phyloP scores from a whole-genome alignment of 1,140 invertebrate genomes.

The Ips typographus region DNA sequence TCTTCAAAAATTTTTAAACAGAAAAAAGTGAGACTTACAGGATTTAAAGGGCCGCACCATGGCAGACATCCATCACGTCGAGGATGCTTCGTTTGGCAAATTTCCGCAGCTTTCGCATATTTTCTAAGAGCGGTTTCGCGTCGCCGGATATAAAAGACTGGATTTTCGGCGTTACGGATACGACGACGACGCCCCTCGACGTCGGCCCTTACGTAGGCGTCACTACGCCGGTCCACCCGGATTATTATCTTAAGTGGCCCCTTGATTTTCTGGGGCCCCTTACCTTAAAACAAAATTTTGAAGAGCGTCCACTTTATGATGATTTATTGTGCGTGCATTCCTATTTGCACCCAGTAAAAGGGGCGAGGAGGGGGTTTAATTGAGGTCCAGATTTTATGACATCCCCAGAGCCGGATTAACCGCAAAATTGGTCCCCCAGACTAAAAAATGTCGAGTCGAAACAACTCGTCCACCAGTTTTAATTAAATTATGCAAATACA shows the following conservation, averaged over 20 bases:
- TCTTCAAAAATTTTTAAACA: no score
- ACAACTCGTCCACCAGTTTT: slow-evolving; percentile 12
- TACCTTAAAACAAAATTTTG: slow-evolving; percentile 22
- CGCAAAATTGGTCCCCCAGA: slow-evolving; percentile 5
- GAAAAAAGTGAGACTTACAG: no score
- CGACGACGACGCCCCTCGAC: slow-evolving; percentile 24
- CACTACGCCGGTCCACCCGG: slow-evolving; percentile 33
- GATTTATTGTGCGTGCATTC: slow-evolving; percentile 16
- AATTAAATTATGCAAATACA: slow-evolving; percentile 21
- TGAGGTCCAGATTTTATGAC: slow-evolving; percentile 11
- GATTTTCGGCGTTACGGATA: slow-evolving; percentile 16
- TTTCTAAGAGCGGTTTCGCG: slow-evolving; percentile 25
- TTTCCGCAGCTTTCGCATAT: slow-evolving; percentile 21
- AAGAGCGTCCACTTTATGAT: slow-evolving; percentile 17
- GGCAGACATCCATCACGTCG: no score
- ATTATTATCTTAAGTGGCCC: slow-evolving; percentile 34
- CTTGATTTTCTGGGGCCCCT: slow-evolving; percentile 10
- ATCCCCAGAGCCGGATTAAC: slow-evolving; percentile 11
- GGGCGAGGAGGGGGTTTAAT: not conserved
- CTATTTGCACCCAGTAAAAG: slow-evolving; percentile 2
- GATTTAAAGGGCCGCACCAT: no score
- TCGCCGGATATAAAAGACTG: slow-evolving; percentile 33
- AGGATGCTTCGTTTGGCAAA: slow-evolving; percentile 10
- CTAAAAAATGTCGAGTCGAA: slow-evolving; percentile 16
- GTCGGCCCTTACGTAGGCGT: slow-evolving; percentile 20